A percentile compares a stretch with the other conserved stretches of the same genome.
Conservation (phyloP, 2,888 invertebrate genomes). For the Clusia tigrina region DNA sequence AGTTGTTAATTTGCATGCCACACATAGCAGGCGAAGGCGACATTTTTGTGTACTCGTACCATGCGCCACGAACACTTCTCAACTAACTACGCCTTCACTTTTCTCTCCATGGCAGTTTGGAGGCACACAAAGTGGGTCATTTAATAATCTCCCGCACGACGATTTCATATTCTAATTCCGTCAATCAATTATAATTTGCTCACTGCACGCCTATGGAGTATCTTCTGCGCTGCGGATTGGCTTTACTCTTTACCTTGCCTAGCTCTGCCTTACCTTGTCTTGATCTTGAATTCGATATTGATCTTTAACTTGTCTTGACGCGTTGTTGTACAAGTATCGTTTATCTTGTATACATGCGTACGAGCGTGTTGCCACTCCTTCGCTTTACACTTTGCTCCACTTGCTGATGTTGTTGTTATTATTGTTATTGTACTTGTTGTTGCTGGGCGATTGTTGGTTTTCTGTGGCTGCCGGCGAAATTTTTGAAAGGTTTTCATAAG, state of each 20-base stretch:
- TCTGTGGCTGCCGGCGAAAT: neutral
- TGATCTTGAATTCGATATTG: conserved; percentile 42
- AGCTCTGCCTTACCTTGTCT: conserved; percentile 14
- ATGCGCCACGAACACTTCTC: neutral
- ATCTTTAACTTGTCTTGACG: conserved; percentile 55
- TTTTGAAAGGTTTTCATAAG: neutral
- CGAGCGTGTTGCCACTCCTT: conserved; percentile 33
- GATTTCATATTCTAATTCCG: conserved; percentile 58
- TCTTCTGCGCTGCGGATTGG: conserved; percentile 22
- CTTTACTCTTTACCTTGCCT: conserved; percentile 10
- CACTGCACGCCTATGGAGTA: conserved; percentile 37
- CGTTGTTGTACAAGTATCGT: conserved; percentile 31
- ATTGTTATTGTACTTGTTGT: neutral
- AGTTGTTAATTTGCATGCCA: conserved; percentile 45
- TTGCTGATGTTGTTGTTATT: neutral
- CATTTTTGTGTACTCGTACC: conserved; percentile 45
- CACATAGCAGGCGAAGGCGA: conserved; percentile 37
- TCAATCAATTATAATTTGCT: conserved; percentile 46
- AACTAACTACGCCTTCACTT: conserved; percentile 47
- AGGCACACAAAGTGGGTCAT: conserved; percentile 53
- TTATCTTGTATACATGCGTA: conserved; percentile 34
- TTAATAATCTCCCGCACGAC: conserved; percentile 51
- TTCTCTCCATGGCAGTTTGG: conserved; percentile 35
- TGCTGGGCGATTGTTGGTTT: neutral
- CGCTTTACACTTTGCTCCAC: neutral